Evolutionary conservation across 1,140 invertebrate species (phyloP), one percentile per base, ranked within the genome.

Genomic region (Coboldia fuscipes): DNA sequence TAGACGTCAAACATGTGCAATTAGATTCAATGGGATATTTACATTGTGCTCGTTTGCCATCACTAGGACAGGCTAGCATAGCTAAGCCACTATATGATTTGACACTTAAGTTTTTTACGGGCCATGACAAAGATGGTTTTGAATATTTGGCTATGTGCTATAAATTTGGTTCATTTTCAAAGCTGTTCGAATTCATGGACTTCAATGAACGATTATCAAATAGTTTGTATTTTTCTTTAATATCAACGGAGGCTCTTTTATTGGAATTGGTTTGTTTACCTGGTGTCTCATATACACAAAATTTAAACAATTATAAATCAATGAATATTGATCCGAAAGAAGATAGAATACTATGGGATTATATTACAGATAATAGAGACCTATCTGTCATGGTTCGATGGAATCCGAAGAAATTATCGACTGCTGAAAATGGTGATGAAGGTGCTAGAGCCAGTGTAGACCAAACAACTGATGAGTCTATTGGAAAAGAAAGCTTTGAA

Each of bases 1-100:
- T 96, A 48, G 89, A 96, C 46, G 68, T 89, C 32, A 97, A 97
- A 61, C 85, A 94, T 57, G 74, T 96, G 39, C 90, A 96, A 51
- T 62, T 92, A 49, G 86, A 94, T 59, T 86, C 88, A 1, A 58
- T 96, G 45, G 78, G 86, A 32, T 79, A 86, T 59, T 58, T 86
- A 34, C 73, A 86, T 51, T 70, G 70, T 34, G 72, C 74, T 40
- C 64, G 80, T 38, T 60, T 88, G 36, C 60, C 68, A 3, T 58
- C 74, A 30, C 62, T 70, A 15, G 81, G 74, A 5, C 66, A 77
- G 30, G 72, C 75, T 45, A 56, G 65, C 1, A 56, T 71, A 19
- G 73, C 73, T 17, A 57, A 62, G 4, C 57, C 62, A 35, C 63
- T 74, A 23, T 72, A 76, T 41, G 70, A 74, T 41, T 57, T 64